These are phyloP conservation scores for Terrapene triunguis DNA, from an alignment of 2,113 vertebrate species.

Conservation along the genomic window DNA sequence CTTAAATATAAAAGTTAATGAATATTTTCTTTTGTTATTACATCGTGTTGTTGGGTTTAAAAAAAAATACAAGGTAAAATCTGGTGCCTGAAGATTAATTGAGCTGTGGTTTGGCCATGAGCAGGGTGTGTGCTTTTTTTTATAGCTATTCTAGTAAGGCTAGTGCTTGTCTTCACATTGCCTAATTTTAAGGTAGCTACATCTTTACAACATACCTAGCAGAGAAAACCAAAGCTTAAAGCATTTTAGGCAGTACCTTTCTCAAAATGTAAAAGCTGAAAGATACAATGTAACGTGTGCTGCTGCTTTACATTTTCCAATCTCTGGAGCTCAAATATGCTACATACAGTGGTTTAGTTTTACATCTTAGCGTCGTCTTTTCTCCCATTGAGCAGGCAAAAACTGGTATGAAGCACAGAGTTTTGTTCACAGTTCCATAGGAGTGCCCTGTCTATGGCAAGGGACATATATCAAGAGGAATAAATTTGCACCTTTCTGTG, in stretches of 20 bases:
- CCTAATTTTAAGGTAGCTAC: background rate
- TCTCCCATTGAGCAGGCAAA: no score
- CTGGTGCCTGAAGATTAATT: no score
- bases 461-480: background rate
- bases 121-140: background rate
- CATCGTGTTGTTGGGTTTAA: no score
- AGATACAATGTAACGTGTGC: background rate
- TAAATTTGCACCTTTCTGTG: rapidly evolving
- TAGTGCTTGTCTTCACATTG: background rate
- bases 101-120: no score
- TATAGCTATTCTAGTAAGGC: background rate
- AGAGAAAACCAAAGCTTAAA: background rate
- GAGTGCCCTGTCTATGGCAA: rapidly evolving
- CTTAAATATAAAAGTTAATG: no score
- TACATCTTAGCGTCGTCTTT: background rate
- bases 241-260: background rate
- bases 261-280: background rate
- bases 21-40: no score
- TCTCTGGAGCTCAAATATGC: background rate
- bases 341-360: background rate
- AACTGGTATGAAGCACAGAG: rapidly evolving
- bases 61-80: no score
- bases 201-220: background rate
- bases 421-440: rapidly evolving
- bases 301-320: background rate